These are phyloP conservation scores for Trachymyrmex septentrionalis DNA, from an alignment of 1,140 invertebrate genomes.

Conservation along the genomic window DNA sequence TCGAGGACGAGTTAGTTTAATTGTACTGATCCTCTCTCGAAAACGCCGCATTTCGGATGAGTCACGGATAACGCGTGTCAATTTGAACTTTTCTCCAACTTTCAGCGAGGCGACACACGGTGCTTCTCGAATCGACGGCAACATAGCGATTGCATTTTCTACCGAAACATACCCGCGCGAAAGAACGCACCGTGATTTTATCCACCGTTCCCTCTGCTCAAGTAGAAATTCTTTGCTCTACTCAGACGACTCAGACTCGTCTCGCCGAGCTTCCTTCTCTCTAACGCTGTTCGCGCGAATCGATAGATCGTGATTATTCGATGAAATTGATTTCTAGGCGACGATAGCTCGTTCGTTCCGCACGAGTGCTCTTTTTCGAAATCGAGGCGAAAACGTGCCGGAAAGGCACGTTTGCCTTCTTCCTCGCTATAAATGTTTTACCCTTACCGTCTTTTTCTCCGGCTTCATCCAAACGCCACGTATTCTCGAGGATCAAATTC, in stretches of 20 bases:
- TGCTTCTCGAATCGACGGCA: neutral
- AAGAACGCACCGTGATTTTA: constrained; percentile 42
- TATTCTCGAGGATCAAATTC: constrained; percentile 3
- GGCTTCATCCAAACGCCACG: neutral
- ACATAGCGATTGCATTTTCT: constrained; percentile 8
- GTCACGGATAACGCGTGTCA: constrained; percentile 32
- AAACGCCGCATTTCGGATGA: constrained; percentile 2
- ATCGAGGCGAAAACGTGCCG: constrained; percentile 56
- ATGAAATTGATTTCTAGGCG: constrained; percentile 56
- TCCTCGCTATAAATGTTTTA: constrained; percentile 47
- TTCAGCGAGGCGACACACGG: neutral
- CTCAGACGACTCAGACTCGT: constrained; percentile 13
- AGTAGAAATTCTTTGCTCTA: constrained; percentile 15
- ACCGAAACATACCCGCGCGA: constrained; percentile 38
- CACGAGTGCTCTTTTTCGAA: constrained; percentile 48
- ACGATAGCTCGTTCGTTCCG: constrained; percentile 54
- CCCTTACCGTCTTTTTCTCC: constrained; percentile 3
- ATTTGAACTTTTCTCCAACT: constrained; percentile 25
- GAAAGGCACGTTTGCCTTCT: constrained; percentile 36
- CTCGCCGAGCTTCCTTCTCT: constrained; percentile 6
- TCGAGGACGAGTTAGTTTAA: neutral
- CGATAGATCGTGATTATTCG: constrained; percentile 59
- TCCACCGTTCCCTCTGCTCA: neutral
- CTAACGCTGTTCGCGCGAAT: constrained; percentile 17
- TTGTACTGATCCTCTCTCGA: neutral